Percentiles rank a stretch among this genome's conserved stretches.
phyloP scores from a whole-genome alignment of 2,797 vertebrate species.

The Ctenochaetus hawaiiensis region DNA sequence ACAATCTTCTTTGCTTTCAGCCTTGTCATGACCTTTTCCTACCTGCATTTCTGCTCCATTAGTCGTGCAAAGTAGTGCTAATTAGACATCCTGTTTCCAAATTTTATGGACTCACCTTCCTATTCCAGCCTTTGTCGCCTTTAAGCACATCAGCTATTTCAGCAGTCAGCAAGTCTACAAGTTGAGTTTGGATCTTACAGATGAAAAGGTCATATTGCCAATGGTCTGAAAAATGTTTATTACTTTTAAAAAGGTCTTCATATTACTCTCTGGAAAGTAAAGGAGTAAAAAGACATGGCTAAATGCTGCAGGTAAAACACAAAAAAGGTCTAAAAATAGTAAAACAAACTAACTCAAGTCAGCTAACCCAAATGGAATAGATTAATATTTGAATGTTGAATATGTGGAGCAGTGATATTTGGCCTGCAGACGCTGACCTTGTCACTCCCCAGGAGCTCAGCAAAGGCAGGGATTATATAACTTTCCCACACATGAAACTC shows the following conservation, averaged over 20 bases:
- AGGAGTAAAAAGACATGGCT: not conserved
- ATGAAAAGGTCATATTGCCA: not conserved
- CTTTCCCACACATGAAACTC: no score
- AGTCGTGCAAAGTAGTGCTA: slow-evolving; percentile 53
- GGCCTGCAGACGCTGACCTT: not conserved
- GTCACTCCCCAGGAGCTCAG: not conserved
- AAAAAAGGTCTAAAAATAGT: not conserved
- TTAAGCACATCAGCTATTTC: slow-evolving; percentile 1
- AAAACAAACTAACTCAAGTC: not conserved
- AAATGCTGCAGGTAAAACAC: not conserved
- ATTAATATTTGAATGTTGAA: not conserved
- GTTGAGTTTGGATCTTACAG: not conserved
- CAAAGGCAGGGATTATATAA: not conserved
- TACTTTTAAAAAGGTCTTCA: not conserved
- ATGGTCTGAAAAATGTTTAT: not conserved
- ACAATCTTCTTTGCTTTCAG: slow-evolving; percentile 21
- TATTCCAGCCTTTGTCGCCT: slow-evolving; percentile 25
- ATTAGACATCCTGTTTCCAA: slow-evolving; percentile 34
- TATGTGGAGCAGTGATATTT: not conserved
- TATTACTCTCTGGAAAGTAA: not conserved
- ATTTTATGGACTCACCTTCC: slow-evolving; percentile 25
- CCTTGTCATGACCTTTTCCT: slow-evolving; percentile 38
- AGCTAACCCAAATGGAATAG: not conserved
- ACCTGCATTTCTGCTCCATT: slow-evolving; percentile 52
- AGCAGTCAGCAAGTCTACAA: not conserved